Percentiles rank a stretch among this genome's conserved stretches.
Conservation (phyloP, 2,797 vertebrate species). For the Hippocampus kuda region DNA sequence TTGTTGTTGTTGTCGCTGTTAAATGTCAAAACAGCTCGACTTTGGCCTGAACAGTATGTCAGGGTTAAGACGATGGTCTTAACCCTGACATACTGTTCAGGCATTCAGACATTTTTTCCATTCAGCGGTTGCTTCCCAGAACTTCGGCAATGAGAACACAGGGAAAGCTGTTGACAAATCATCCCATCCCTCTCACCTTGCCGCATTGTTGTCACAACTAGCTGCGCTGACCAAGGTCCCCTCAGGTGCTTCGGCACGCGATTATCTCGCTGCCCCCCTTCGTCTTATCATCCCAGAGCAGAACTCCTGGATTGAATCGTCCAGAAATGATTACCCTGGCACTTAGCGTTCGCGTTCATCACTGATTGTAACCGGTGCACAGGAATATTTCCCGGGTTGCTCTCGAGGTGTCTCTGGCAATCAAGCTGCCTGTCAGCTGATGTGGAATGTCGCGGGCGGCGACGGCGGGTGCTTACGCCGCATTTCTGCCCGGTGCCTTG, state of each 20-base stretch:
- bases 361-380: not conserved
- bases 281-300: not conserved
- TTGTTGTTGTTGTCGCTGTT: too few species aligned
- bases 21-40: too few species aligned
- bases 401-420: conserved; percentile 1
- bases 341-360: not conserved
- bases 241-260: not conserved
- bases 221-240: not conserved
- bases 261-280: not conserved
- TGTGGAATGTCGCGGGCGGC: not conserved
- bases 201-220: conserved; percentile 2
- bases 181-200: not conserved
- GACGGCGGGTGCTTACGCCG: not conserved
- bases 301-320: not conserved
- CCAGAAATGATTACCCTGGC: not conserved
- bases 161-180: not conserved
- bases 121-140: not conserved
- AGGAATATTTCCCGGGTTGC: not conserved
- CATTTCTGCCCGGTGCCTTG: not conserved
- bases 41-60: too few species aligned
- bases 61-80: too few species aligned
- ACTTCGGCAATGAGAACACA: not conserved
- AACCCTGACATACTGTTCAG: too few species aligned
- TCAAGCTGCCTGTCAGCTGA: not conserved
- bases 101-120: too few species aligned